Base-by-base conservation (phyloP, 2,113 vertebrate species). In the Channa maculata region DNA sequence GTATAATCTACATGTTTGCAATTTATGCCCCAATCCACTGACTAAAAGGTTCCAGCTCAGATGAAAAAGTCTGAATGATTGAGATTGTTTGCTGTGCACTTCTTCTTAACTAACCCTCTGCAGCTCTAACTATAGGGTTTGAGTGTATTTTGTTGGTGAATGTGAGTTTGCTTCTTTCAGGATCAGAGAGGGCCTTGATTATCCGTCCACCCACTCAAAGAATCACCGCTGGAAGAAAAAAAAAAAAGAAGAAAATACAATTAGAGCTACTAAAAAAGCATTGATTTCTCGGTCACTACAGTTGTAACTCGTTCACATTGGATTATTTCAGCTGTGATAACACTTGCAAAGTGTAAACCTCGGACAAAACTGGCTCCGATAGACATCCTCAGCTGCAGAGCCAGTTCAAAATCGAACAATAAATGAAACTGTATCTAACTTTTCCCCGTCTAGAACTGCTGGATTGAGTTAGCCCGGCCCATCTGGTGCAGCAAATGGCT, bases 401-500 rank as follows among this genome's bases (percentile, higher is more conserved):
- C 46, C 65, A 43, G 64, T 83, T 78, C 61, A 90, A 61, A 85
- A 77, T 66, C 69, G 38, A 83, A 85, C 62, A 79, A 71, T 71
- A 87, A 76, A 81, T 83, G 78, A 86, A 92, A 92, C 83, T 93
- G 91, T 68, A 80, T 70, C 80, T 54, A 86, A 91, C 80, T 79
- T 86, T 71, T 9, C 36, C 41, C 36, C 44, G 48, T 62, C 77
- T 71, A 72, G 75, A 68, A 83, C 77, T 78, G 75, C 86, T 84
- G 78, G 89, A 84, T 65, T 41, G 77, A 84, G 83, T 90, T 84
- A 92, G 92, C 86, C 94, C 90, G 88, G 85, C 91, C 93, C 92
- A 92, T 94, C 92, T 93, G 93, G 75, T 88, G 86, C 83, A 92
- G 93, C 83, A 92, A 92, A 91, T 87, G 93, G 92, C 92, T 88